Base-by-base conservation (phyloP, 2,113 vertebrate species). In the Bubalus kerabau region DNA sequence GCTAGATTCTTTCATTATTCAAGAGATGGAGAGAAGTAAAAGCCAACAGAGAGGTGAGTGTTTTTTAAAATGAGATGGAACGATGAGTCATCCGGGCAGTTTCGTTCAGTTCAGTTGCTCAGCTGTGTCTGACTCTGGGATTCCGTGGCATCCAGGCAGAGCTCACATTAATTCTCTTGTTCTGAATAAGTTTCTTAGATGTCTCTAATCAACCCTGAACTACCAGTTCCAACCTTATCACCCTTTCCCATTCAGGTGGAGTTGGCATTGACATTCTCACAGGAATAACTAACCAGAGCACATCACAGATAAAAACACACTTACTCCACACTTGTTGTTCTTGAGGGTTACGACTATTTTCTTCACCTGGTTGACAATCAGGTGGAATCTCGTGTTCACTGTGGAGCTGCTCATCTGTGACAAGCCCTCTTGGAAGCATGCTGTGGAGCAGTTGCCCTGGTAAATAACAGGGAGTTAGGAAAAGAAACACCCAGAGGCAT, bases 351-450 rank as follows among this genome's bases (percentile, higher is more conserved):
- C 21, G 2, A 98, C 84, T 0, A 2, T 54, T 64, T 0, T 98
- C 71, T 64, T 96, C 60, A 98, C 32, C 9, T 36, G 76, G 2
- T 0, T 0, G 62, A 98, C 78, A 16, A 2, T 2, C n/a, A 15
- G 0, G 0, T 0, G 2, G 92, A 85, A 4, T 0, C 0, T 2
- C 6, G 16, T 19, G 1, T 4, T 2, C 56, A 21, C 40, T 3
- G 36, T 95, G 78, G 32, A 12, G 6, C 94, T 93, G 59, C 21
- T 67, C 81, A 97, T 30, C 95, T 86, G 97, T 6, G 80, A 93
- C 64, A 98, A 84, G 0, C 96, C 98, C 24, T 98, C 94, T 24
- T 40, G 93, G 96, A 97, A 98, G 91, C 98, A 98, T 0, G 96
- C 95, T 0, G 90, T 36, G 32, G 80, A 86, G 32, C 98, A 98